These are phyloP conservation scores for Auanema sp. DNA, from an alignment of 2,888 invertebrate genomes.

Conservation along the genomic window DNA sequence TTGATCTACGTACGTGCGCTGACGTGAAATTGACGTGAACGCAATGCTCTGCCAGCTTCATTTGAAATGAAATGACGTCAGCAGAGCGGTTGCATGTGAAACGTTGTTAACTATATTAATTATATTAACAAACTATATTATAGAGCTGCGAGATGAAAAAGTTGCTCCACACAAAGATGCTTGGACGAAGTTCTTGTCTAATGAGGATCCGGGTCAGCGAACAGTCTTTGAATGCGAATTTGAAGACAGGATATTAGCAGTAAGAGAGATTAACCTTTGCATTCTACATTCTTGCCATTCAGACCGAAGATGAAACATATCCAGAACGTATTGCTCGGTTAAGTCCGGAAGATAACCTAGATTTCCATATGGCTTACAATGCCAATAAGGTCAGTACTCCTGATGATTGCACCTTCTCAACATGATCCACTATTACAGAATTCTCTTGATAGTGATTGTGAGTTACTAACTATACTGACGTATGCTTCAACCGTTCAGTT, in stretches of 20 bases:
- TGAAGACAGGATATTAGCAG: constrained; percentile 47
- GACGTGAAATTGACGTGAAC: too few relatives aligned
- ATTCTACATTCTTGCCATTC: constrained; percentile 10
- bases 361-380: constrained; percentile 45
- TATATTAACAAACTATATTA: constrained; percentile 10
- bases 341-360: constrained; percentile 39
- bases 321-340: constrained; percentile 37
- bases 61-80: too few relatives aligned
- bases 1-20: too few relatives aligned
- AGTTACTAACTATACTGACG: constrained; percentile 59
- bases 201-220: constrained; percentile 51
- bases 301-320: constrained; percentile 47
- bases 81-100: too few relatives aligned
- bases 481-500: constrained; percentile 57
- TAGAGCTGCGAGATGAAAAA: constrained; percentile 60
- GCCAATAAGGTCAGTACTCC: constrained; percentile 38
- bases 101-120: too few relatives aligned
- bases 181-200: constrained; percentile 58
- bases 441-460: constrained; percentile 27
- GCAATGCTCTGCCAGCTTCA: too few relatives aligned
- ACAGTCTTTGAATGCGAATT: constrained; percentile 55
- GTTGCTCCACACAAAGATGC: constrained; percentile 61
- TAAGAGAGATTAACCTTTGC: too few relatives aligned
- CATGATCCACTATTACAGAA: constrained; percentile 23
- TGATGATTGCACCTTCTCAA: too few relatives aligned